Evolutionary conservation across 2,113 vertebrate genomes (phyloP), one percentile per base, ranked within the genome.

Genomic region (Steatornis caripensis): DNA sequence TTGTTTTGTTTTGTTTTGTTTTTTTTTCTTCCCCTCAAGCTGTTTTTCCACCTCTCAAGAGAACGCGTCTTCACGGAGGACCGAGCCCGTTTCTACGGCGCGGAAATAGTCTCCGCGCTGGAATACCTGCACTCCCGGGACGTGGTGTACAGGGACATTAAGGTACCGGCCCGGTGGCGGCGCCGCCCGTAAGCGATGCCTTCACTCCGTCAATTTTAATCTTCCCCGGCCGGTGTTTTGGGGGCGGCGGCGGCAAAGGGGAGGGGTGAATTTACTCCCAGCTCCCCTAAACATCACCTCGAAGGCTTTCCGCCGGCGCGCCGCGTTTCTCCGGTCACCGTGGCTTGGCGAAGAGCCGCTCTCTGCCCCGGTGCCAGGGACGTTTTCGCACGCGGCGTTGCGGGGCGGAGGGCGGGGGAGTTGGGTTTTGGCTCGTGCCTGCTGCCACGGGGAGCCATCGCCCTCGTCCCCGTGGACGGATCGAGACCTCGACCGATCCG

Each of bases 101-200:
- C 99, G 3, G 99, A 99, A 97, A 99, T 99, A 0, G 99, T 99
- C 46, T 99, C 99, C 0, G 99, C 99, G 4, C 98, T 99, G 64
- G 99, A 99, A 91, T 99, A 99, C 79, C 96, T 99, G 72, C 99
- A 99, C 96, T 99, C 99, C 6, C 96, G 98, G 87, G 99, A 99
- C 2, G 99, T 99, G 6, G 99, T 99, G 48, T 99, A 99, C 97
- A 98, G 99, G 8, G 99, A 99, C 96, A 98, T 99, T 76, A 99
- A 99, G 99, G 99, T 99, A 96, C 95, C 4, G 66, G 4, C 43
- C 7, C 2, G 2, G 22, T 3, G 0, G 51, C 23, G 6, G 20
- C 5, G 0, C 34, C 4, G 3, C 32, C 64, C 5, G 0, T 7
- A 27, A 43, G 20, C 27, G 1, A 26, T 6, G 6, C 12, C 32